Conservation (phyloP, 2,113 vertebrate species). For the Chlorodrepanis virens region DNA sequence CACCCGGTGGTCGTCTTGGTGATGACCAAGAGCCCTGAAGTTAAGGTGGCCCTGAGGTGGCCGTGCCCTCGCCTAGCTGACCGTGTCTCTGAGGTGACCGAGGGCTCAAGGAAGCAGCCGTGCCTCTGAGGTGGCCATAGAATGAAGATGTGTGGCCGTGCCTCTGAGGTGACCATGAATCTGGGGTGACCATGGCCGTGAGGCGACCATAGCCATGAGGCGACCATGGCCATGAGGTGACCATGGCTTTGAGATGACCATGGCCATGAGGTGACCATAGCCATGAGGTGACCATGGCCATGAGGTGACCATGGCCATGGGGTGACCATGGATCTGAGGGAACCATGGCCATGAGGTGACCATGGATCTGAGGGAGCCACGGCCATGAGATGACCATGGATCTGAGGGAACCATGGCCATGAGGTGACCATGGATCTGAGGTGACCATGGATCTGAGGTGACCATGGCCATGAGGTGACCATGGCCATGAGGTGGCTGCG, state of each 20-base stretch:
- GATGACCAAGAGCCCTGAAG: background rate
- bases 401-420: fast-evolving
- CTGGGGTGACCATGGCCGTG: no score
- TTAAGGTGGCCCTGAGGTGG: fast-evolving
- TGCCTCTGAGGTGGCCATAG: no score
- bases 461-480: background rate
- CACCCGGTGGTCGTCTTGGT: background rate
- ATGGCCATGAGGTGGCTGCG: fast-evolving
- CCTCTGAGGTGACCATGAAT: no score
- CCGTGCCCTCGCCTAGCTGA: fast-evolving
- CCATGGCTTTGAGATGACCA: background rate
- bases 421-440: no score
- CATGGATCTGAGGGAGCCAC: no score
- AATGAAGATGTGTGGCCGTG: no score
- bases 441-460: background rate
- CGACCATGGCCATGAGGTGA: background rate
- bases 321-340: background rate
- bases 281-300: fast-evolving
- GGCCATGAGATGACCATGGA: background rate
- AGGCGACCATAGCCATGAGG: no score
- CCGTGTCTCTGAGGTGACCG: fast-evolving
- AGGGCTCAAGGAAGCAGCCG: fast-evolving
- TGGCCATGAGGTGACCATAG: fast-evolving
- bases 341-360: no score
- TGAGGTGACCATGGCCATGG: background rate